Conservation (phyloP, 2,888 invertebrate species). For the Drosophila basisetae region DNA sequence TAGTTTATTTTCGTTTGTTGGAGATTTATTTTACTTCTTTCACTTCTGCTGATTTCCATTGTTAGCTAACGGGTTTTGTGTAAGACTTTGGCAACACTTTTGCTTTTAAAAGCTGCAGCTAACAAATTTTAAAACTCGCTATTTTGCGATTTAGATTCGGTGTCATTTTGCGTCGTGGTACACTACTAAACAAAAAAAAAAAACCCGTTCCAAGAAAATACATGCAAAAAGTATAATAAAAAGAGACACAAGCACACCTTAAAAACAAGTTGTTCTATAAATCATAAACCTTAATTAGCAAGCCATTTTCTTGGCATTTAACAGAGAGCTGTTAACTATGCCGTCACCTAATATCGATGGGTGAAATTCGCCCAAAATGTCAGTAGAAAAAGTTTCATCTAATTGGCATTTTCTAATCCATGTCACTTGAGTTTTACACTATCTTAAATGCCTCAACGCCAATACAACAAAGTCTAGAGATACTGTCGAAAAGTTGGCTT, state of each 20-base stretch:
- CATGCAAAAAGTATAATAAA: conserved; percentile 16
- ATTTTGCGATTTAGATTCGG: conserved; percentile 62
- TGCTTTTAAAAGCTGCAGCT: conserved; percentile 58
- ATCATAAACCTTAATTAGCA: conserved; percentile 61
- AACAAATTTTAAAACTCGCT: conserved; percentile 36
- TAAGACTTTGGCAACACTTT: conserved; percentile 69
- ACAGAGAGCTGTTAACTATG: conserved; percentile 31
- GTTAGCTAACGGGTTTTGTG: conserved; percentile 64
- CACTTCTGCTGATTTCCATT: conserved; percentile 45
- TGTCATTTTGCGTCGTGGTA: conserved; percentile 62
- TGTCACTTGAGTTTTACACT: conserved; percentile 32
- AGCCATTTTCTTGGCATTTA: conserved; percentile 59
- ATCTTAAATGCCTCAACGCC: conserved; percentile 42
- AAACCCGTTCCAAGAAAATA: conserved; percentile 57
- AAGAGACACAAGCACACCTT: conserved; percentile 60
- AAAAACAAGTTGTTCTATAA: conserved; percentile 73
- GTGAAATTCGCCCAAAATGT: conserved; percentile 43
- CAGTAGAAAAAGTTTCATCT: conserved; percentile 41
- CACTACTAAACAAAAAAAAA: conserved; percentile 1
- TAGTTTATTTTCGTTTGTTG: conserved; percentile 47
- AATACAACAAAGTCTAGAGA: conserved; percentile 19
- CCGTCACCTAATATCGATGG: background rate
- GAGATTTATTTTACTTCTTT: conserved; percentile 51
- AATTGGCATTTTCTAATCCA: conserved; percentile 63
- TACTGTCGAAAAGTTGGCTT: conserved; percentile 7